Base-by-base conservation (phyloP, 2,113 vertebrate genomes). In the Forbesichthys papilliferus region DNA sequence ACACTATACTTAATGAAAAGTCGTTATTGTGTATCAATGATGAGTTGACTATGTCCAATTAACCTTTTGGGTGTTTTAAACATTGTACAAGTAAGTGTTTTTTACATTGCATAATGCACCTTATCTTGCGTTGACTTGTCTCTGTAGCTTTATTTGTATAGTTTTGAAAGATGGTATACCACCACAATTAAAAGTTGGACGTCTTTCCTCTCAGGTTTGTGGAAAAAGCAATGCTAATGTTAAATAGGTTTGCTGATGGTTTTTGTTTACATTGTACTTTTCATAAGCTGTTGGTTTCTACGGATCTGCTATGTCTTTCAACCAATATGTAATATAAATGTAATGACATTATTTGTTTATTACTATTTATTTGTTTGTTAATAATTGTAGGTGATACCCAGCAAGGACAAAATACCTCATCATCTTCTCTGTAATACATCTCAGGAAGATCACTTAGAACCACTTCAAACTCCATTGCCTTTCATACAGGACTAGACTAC, bases 181-280 rank as follows among this genome's bases (percentile, higher is more conserved):
- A 64, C 27, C 20, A 42, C 36, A 42, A 42, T 5, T 42, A 42
- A 42, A 6, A 42, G 36, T 6, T 42, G 36, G 4, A 42, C 36
- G 3, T 27, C 27, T 42, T 42, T 14, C 18, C 69, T 46, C 83
- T 88, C 79, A 83, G 74, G 81, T 71, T 65, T 64, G 2, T 47
- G 49, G 54, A 13, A 12, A 14, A 8, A 0, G 4, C 13, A 72
- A n/a, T 62, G 54, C 56, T 42, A 72, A n/a, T 62, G 54, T 52
- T 42, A 72, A 14, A 61, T 52, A 46, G 7, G 16, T 69, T 82
- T 75, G 73, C 65, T 51, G 12, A 64, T 59, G 61, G 68, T 69
- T 9, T 62, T 46, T 42, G 75, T 87, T 86, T 88, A 84, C 79
- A 84, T 68, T 72, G 52, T 61, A 51, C 54, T 56, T 48, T 52